Base-by-base conservation (phyloP, 2,888 invertebrate species). In the Hirtodrosophila histrioides region DNA sequence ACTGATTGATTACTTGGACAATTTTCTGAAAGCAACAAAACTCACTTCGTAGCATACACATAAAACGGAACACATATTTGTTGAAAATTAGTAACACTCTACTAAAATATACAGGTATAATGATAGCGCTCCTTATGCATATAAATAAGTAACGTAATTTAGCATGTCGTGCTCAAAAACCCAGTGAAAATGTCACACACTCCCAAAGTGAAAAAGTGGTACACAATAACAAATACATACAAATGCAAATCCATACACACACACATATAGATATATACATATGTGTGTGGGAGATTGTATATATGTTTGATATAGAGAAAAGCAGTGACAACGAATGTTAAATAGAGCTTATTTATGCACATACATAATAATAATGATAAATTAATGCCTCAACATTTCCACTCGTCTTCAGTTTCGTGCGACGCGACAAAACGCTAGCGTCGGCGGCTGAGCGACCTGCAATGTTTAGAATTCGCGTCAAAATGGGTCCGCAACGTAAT, bases 401-500 rank as follows among this genome's bases (percentile, higher is more conserved):
- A 29, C 7, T 67, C 54, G 45, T 56, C 43, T 62, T 36, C 41
- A 75, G 68, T 46, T 43, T 33, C 39, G 37, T 46, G 57, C 57
- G 46, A 40, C 51, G 50, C 68, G 39, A 40, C 7, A 53, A 39
- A 53, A 48, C 29, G 36, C 24, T 53, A 31, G 40, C 53, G 44
- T 39, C 23, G 31, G 40, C 56, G 54, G 27, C 45, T 33, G 58
- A 56, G 56, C 44, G 76, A 75, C 81, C 81, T 81, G 89, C 84
- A 82, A 92, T 92, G 92, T 89, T 91, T 73, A 91, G 91, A 85
- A 91, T 92, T 86, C 90, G 91, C 54, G 78, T 91, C 55, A 92
- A 92, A 86, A 91, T 92, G 90, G 91, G 95, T 80, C 94, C 94
- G 85, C 93, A 94, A 84, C 88, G 94, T 54, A 88, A 72, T 64